Evolutionary conservation across 2,113 vertebrate species (phyloP), one percentile per base, ranked within the genome.

Genomic region (Tyto alba): DNA sequence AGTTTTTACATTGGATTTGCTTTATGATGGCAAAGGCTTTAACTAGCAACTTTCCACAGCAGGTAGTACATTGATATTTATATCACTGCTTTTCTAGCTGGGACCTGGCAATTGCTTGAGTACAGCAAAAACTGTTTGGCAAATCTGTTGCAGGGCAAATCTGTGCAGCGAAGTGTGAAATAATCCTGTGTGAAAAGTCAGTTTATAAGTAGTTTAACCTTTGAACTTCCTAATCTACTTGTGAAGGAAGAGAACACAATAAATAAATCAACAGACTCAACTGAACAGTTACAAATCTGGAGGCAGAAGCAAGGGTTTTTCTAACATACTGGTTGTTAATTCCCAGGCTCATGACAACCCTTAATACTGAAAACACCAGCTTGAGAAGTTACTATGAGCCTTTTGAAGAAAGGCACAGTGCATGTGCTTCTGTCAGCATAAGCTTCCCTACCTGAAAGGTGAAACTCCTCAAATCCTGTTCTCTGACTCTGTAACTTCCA

Each of bases 151-250:
- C 67, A 74, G 76, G 43, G 64, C 64, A 68, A 93, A 95, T 30
- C 12, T 7, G 55, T 47, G 83, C 64, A 91, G 84, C 83, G 84
- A 92, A 86, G 86, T 5, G 0, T 92, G 73, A 78, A 95, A 92
- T 67, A 75, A 91, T 48, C 77, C 77, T 2, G 43, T 60, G 87
- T 75, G 91, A 95, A 91, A 97, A 95, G 81, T 91, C 91, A 93
- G 32, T 79, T 85, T 82, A 8, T 52, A 75, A 91, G 86, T 13
- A 52, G 76, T 91, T 96, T 95, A 84, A 91, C 94, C 84, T 96
- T 68, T 95, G 89, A 91, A 82, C 89, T 94, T 75, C 71, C 76
- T 81, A 52, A 89, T 78, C 91, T 89, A 80, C 76, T 68, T 74
- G 68, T 64, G 91, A 60, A 68, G 85, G 80, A 75, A 30, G 36